Evolutionary conservation across 2,797 vertebrate species (phyloP).

Genomic region (Sebastiscus albofasciatus): DNA sequence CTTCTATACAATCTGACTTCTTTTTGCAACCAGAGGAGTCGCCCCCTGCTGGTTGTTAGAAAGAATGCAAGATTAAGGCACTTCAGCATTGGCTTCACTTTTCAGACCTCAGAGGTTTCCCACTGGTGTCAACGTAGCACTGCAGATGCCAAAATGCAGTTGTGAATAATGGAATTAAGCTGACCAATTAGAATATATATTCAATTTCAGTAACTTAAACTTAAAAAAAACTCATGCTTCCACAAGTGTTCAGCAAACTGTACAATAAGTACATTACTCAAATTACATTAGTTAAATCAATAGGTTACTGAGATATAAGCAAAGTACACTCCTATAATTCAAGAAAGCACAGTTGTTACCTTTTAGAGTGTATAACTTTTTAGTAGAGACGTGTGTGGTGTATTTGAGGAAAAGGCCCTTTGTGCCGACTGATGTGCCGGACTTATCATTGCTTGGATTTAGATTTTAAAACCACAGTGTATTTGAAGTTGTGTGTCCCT

Average conservation of each 20-base stretch:
- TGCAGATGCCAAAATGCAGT: not conserved
- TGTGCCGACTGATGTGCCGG: constrained; percentile 54
- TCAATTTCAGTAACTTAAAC: not conserved
- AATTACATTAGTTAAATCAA: not conserved
- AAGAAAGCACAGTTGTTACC: not conserved
- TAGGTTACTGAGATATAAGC: too few species aligned
- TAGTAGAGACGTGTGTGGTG: not conserved
- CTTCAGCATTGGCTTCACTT: too few species aligned
- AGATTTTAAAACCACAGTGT: constrained; percentile 42
- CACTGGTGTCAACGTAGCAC: not conserved
- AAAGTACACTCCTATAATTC: not conserved
- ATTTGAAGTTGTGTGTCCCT: constrained; percentile 42
- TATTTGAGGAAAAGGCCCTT: constrained; percentile 54
- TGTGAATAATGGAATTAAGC: not conserved
- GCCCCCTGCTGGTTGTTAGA: too few species aligned
- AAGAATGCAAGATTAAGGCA: too few species aligned
- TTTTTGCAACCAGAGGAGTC: too few species aligned
- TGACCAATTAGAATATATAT: not conserved
- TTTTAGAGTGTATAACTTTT: not conserved
- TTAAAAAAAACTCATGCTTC: not conserved
- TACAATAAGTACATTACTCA: not conserved
- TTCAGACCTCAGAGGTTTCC: too few species aligned
- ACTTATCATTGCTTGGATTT: constrained; percentile 66
- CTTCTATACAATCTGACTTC: too few species aligned
- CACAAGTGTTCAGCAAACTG: too few species aligned